Base-by-base conservation (phyloP, 2,113 vertebrate species). In the Embiotoca jacksoni region DNA sequence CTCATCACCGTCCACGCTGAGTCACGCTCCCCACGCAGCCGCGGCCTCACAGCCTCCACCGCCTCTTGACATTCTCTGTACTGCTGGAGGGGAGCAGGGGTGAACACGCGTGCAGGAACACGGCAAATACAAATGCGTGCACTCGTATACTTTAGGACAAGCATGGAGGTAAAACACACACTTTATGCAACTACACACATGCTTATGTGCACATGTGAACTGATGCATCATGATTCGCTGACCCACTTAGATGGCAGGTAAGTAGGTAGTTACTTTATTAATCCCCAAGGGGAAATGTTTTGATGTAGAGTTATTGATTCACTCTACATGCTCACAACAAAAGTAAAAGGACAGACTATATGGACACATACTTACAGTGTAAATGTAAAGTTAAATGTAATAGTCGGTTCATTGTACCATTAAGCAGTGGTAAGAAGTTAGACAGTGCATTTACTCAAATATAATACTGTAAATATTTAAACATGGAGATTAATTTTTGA, bases 1-100 rank as follows among this genome's bases (percentile, higher is more conserved):
- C 63, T 69, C 69, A 86, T 93, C 76, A 89, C 55, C 16, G 66
- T 91, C 86, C 70, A 69, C 35, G 23, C 79, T 88, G 89, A 90
- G 72, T 91, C 90, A 92, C 35, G 63, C 88, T 84, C 80, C 68
- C 47, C 58, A 66, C 75, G 13, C 75, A 72, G n/a, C 56, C 44
- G 32, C 72, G 53, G 81, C 80, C 83, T 85, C 44, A 30, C 72
- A 53, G 81, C 80, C 83, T 85, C 60, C 72, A 11, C 75, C 6
- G 60, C 54, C 84, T 78, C 86, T 72, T 83, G 85, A 89, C 86
- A 82, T 92, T 92, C 60, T 83, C 58, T 73, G 73, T 59, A 47
- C n/a, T 2, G 72, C 87, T 67, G 0, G 3, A 80, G 83, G 88
- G 61, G 70, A 63, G 64, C 9, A 73, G 80, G 79, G 84, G 56